Conservation (phyloP, 2,797 vertebrate species). For the Neosilurus hyrtlii region DNA sequence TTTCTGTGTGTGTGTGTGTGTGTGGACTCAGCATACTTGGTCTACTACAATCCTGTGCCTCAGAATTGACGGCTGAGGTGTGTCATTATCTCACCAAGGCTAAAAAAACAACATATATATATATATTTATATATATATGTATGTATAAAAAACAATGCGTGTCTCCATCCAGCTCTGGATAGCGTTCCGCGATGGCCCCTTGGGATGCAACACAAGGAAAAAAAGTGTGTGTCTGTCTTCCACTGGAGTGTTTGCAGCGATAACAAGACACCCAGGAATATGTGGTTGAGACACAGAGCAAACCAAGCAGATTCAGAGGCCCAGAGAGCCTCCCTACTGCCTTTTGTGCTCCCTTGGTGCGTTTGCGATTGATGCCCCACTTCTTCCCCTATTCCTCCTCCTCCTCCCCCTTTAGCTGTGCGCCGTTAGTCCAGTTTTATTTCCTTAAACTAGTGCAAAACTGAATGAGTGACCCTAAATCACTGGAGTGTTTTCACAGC, state of each 20-base stretch:
- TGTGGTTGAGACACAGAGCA: conserved; percentile 49
- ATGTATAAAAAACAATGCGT: not conserved
- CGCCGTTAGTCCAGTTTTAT: conserved; percentile 40
- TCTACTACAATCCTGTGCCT: conserved; percentile 7
- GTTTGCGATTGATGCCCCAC: conserved; percentile 49
- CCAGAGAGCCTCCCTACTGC: conserved; percentile 36
- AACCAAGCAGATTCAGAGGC: conserved; percentile 51
- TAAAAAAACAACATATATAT: not conserved
- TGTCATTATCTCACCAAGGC: conserved; percentile 29
- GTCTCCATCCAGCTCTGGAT: conserved; percentile 43
- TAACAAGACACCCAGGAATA: conserved; percentile 62
- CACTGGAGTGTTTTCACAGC: conserved; percentile 28
- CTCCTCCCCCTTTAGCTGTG: conserved; percentile 25
- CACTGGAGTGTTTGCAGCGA: conserved; percentile 53
- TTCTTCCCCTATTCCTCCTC: conserved; percentile 13
- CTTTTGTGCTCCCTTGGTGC: conserved; percentile 30
- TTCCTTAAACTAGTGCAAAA: conserved; percentile 50
- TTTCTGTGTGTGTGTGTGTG: not conserved
- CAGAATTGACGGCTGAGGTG: conserved; percentile 29
- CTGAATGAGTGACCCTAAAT: conserved; percentile 46
- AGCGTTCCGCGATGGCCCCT: conserved; percentile 37
- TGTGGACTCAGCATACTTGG: not conserved
- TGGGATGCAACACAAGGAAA: conserved; percentile 45
- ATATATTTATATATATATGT: not conserved
- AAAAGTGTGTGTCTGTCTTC: conserved; percentile 52